Evolutionary conservation across 2,113 vertebrate genomes (phyloP), one percentile per base, ranked within the genome.

Genomic region (Gasterosteus aculeatus): DNA sequence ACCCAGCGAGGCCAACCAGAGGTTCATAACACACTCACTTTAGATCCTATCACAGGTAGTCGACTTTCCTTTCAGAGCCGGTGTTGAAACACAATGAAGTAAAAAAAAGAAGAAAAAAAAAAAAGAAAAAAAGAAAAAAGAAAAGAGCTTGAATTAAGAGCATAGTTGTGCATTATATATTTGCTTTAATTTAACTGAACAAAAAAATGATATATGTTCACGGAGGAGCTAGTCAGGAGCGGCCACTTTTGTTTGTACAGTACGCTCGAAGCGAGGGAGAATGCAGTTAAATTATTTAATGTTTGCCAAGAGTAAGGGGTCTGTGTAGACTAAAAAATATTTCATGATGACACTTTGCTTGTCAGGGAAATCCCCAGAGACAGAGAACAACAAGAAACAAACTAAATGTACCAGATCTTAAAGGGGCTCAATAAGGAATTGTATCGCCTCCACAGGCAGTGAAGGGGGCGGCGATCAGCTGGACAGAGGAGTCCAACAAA

Each of bases 251-350:
- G 44, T 77, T 58, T 49, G 53, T 68, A 22, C 54, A 85, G 51
- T 26, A 46, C 56, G 22, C 44, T 51, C 0, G 10, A 62, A 72
- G 60, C 42, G 64, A 39, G n/a, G 51, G 47, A 72, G 58, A 72
- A 66, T 54, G 60, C 54, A 49, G 11, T 56, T 85, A 33, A 73
- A 84, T 86, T 82, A 80, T 85, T 81, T 49, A 79, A 60, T 60
- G 33, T 72, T 59, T 71, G 38, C 58, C 69, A 66, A 12, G 5
- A 68, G 38, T 68, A 68, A 75, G 62, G 56, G 56, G 44, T 83
- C 49, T 73, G 59, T 77, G 58, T 72, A 75, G 78, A 57, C 61
- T 41, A 19, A 58, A 82, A 78, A 56, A 81, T 33, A 75, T 72
- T 56, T 73, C 38, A 79, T n/a, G 65, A 83, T 31, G 62, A 63